phyloP scores from a whole-genome alignment of 1,140 invertebrate genomes.

The Eurosta solidaginis region DNA sequence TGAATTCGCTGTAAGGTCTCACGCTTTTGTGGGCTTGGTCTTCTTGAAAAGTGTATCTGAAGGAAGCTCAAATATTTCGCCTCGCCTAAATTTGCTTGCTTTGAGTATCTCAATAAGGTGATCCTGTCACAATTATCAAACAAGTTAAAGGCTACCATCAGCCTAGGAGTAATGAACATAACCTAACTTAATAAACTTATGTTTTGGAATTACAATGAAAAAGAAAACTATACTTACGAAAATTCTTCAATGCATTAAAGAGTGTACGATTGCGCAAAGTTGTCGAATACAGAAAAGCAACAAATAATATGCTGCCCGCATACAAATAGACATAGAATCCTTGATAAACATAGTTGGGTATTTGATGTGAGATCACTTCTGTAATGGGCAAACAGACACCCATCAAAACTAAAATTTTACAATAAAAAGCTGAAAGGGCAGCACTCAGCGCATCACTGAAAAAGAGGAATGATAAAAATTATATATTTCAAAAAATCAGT shows the following conservation, averaged over 20 bases:
- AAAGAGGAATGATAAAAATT: constrained; percentile 28
- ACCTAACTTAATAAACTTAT: too few relatives aligned
- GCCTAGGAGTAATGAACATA: too few relatives aligned
- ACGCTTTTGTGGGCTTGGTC: too few relatives aligned
- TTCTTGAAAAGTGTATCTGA: too few relatives aligned
- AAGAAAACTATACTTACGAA: constrained; percentile 51
- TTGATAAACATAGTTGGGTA: constrained; percentile 69
- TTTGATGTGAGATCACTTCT: constrained; percentile 68
- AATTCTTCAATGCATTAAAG: constrained; percentile 60
- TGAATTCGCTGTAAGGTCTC: too few relatives aligned
- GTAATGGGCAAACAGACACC: constrained; percentile 71
- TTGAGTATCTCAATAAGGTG: too few relatives aligned
- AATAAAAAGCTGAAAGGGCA: constrained; percentile 73
- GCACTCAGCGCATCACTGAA: constrained; percentile 60
- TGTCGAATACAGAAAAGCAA: constrained; percentile 75
- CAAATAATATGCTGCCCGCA: constrained; percentile 72
- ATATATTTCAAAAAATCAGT: background rate
- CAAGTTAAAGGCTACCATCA: too few relatives aligned
- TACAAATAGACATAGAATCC: constrained; percentile 85
- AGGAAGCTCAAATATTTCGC: too few relatives aligned
- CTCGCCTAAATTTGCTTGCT: too few relatives aligned
- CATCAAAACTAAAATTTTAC: constrained; percentile 74
- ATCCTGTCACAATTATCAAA: too few relatives aligned
- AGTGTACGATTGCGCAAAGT: constrained; percentile 68
- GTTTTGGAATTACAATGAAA: background rate